Evolutionary conservation across 2,113 vertebrate genomes (phyloP).

Genomic region (Centrocercus urophasianus): DNA sequence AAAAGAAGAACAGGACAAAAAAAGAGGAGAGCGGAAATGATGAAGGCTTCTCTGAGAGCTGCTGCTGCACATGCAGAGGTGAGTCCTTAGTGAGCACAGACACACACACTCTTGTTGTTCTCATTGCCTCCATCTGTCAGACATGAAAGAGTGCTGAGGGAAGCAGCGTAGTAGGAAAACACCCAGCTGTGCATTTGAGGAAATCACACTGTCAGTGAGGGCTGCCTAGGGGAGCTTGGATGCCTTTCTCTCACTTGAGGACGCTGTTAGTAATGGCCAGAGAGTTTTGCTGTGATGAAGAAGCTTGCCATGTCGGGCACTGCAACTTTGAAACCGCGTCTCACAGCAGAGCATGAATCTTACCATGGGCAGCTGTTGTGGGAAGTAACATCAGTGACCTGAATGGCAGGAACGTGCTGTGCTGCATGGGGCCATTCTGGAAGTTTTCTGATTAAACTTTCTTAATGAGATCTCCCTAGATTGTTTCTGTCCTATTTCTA

Average conservation of each 20-base stretch:
- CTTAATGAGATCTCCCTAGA: no score
- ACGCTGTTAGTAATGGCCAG: not conserved
- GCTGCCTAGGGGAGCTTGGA: not conserved
- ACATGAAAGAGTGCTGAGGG: no score
- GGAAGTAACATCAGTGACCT: no score
- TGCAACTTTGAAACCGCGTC: not conserved
- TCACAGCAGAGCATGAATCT: not conserved
- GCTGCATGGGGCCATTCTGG: no score
- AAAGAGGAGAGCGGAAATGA: not conserved
- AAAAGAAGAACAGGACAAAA: slow-evolving; percentile 44
- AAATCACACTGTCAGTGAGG: not conserved
- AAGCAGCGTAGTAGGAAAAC: no score
- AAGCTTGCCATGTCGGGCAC: not conserved
- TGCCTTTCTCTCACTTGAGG: not conserved
- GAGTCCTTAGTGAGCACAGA: not conserved
- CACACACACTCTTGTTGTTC: not conserved
- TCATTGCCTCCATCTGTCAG: not conserved
- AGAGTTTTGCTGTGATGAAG: not conserved
- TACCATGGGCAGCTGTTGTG: no score
- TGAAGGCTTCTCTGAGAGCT: slow-evolving; percentile 23
- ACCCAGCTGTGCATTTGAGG: not conserved
- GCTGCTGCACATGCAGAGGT: not conserved
- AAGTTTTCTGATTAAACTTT: no score
- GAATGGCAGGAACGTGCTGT: no score
- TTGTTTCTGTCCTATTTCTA: no score